A percentile compares a stretch with the other conserved stretches of the same genome.
These are phyloP conservation scores for Mizuhopecten yessoensis DNA, from an alignment of 1,140 invertebrate species.

Conservation along the genomic window DNA sequence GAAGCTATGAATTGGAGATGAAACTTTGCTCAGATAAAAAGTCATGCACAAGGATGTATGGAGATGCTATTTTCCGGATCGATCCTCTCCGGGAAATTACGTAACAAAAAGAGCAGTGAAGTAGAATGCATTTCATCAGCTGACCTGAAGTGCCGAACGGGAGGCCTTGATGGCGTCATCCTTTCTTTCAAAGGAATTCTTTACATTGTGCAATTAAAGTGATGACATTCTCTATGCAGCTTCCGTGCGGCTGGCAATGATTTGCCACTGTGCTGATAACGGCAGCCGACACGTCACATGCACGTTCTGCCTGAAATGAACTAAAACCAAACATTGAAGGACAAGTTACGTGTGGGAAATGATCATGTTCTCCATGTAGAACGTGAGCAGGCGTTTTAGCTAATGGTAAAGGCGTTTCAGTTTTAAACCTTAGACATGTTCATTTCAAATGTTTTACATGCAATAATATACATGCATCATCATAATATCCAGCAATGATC, in stretches of 20 bases:
- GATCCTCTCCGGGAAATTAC: neutral
- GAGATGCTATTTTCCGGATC: neutral
- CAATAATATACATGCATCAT: no score
- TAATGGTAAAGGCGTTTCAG: neutral
- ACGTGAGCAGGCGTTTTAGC: no score
- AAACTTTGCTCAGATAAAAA: neutral
- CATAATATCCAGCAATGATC: no score
- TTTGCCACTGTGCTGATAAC: neutral
- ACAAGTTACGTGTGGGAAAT: neutral
- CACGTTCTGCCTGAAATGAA: neutral
- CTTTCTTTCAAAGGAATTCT: slow-evolving; percentile 38
- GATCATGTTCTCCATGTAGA: no score
- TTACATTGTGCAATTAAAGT: neutral
- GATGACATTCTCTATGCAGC: slow-evolving; percentile 18
- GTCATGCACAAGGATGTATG: neutral
- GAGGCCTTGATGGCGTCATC: slow-evolving; percentile 21
- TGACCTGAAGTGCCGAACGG: slow-evolving; percentile 14
- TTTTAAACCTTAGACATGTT: no score
- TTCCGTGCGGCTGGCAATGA: neutral
- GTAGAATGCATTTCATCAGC: slow-evolving; percentile 4
- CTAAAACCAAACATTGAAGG: neutral
- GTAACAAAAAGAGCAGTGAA: slow-evolving; percentile 15
- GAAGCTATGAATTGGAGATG: neutral
- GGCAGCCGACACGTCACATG: neutral
- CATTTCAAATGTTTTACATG: no score